Evolutionary conservation across 2,888 invertebrate genomes (phyloP), one percentile per base, ranked within the genome.

Genomic region (Zelleria hepariella): DNA sequence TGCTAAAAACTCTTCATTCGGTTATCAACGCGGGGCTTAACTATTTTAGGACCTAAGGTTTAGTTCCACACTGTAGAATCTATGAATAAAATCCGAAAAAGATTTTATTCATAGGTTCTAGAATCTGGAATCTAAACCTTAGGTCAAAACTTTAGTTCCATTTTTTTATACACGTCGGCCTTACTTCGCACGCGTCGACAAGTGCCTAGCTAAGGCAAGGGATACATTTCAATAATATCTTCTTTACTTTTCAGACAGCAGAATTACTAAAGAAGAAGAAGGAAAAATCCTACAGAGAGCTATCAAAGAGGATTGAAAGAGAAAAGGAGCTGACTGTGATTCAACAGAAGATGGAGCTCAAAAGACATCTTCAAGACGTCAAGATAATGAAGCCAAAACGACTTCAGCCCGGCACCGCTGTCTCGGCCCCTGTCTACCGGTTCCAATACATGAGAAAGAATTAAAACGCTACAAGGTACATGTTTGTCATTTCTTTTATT

Each of bases 381-480:
- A 92, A 91, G 54, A 71, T 88, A 0, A 69, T 92, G 53, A 93
- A 93, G 66, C 94, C 95, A 0, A 93, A 92, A 70, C 86, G 88
- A 65, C 69, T 96, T 1, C 88, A 89, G 59, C 75, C 78, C 5
- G 96, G 91, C 1, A 92, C 93, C 0, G 93, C 92, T 66, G 81
- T 90, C 15, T 76, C 91, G 0, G 92, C 96, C 0, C 94, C 96
- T 0, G 89, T 96, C 4, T 96, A 94, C 74, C 86, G 92, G 68
- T 97, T 96, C 90, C 93, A 92, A 66, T 95, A 93, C 72, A 93
- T 95, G 75, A 91, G 97, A 66, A 96, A 96, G 75, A 92, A 92
- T 82, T 96, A 84, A 91, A 69, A 69, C 25, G 53, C 32, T 10
- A 61, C n/a, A 27, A 55, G 57, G 62, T 58, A 58, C 60, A 57